Conservation (phyloP, 1,140 invertebrate genomes). For the Zaprionus taronus region DNA sequence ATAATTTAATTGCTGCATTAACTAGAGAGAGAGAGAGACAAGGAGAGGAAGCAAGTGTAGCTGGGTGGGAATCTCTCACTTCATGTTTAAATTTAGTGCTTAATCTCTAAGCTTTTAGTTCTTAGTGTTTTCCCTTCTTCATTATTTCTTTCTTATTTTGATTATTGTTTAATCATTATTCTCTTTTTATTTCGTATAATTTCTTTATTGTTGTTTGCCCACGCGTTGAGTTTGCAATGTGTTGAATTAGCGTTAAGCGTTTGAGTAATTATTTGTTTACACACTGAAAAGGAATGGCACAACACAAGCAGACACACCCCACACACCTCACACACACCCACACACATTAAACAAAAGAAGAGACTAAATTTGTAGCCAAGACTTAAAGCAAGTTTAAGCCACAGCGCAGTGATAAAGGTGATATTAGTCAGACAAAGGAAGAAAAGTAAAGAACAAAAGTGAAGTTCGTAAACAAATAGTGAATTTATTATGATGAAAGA, state of each 20-base stretch:
- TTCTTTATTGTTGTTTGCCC: conserved; percentile 59
- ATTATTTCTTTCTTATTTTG: conserved; percentile 18
- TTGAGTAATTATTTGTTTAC: conserved; percentile 61
- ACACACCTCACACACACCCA: conserved; percentile 2
- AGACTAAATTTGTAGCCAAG: conserved; percentile 71
- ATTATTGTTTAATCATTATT: conserved; percentile 9
- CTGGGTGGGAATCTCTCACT: conserved; percentile 46
- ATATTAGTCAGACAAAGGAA: conserved; percentile 73
- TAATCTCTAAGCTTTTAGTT: conserved; percentile 48
- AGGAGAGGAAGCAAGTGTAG: not conserved
- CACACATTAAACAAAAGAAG: conserved; percentile 27
- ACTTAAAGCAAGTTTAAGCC: conserved; percentile 67
- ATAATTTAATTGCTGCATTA: conserved; percentile 48
- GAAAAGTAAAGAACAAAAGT: conserved; percentile 2
- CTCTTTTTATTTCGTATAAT: conserved; percentile 60
- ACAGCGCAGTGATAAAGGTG: conserved; percentile 75
- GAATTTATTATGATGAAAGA: conserved; percentile 63
- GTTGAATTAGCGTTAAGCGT: conserved; percentile 51
- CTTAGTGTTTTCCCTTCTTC: conserved; percentile 55
- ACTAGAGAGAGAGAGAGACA: conserved; percentile 9
- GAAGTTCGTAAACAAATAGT: conserved; percentile 68
- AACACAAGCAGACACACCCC: conserved; percentile 15
- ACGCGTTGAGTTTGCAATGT: conserved; percentile 56
- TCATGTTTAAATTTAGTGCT: conserved; percentile 48
- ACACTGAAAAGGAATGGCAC: conserved; percentile 43